A percentile compares a stretch with the other conserved stretches of the same genome.
phyloP scores from a whole-genome alignment of 2,888 invertebrate genomes.

The Lottia scabra region DNA sequence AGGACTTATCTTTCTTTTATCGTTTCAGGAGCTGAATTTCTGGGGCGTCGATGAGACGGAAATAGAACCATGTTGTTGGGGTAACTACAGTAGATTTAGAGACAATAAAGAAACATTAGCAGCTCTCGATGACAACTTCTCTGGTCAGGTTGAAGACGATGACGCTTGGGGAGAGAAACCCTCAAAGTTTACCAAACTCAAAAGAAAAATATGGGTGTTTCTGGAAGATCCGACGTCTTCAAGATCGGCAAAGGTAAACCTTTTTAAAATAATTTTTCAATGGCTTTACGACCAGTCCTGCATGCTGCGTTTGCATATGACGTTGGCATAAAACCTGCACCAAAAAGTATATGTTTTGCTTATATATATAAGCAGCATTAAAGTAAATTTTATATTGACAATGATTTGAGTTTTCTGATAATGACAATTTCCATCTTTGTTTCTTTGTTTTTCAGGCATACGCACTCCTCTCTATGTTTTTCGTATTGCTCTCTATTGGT shows the following conservation, averaged over 20 bases:
- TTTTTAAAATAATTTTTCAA: background rate
- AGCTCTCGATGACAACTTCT: slow-evolving; percentile 64
- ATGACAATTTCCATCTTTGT: no score
- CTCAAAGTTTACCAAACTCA: slow-evolving; percentile 43
- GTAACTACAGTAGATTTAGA: slow-evolving; percentile 64
- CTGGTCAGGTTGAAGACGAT: slow-evolving; percentile 42
- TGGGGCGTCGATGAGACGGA: slow-evolving; percentile 67
- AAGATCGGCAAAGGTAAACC: slow-evolving; percentile 54
- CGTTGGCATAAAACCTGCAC: no score
- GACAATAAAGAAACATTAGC: slow-evolving; percentile 65
- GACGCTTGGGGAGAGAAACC: slow-evolving; percentile 50
- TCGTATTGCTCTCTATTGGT: slow-evolving; percentile 62
- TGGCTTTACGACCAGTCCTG: background rate
- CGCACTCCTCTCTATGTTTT: slow-evolving; percentile 64
- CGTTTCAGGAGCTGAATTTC: slow-evolving; percentile 62
- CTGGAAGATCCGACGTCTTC: slow-evolving; percentile 64
- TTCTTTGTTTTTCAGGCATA: slow-evolving; percentile 49
- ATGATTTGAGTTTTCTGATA: no score
- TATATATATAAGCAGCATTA: no score
- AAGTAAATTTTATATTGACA: no score
- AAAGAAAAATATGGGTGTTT: slow-evolving; percentile 58
- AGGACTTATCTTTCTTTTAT: background rate
- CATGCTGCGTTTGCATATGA: no score
- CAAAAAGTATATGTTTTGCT: no score
- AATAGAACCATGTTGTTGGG: slow-evolving; percentile 68